Percentiles rank a stretch among this genome's conserved stretches.
These are phyloP conservation scores for Centroberyx gerrardi DNA, from an alignment of 2,797 vertebrate genomes.

Conservation along the genomic window DNA sequence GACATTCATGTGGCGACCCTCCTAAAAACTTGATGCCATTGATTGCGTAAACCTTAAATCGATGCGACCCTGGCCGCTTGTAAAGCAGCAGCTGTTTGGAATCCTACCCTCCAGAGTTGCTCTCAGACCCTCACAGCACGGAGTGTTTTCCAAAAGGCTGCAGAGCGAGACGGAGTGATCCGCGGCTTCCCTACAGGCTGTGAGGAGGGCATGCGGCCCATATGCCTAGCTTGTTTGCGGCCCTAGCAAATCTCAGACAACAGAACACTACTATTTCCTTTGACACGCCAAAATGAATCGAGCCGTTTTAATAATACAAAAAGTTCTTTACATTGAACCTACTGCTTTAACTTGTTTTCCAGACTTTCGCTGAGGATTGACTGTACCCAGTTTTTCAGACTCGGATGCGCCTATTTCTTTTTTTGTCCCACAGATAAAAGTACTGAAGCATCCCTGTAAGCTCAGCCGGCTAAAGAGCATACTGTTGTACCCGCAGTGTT, in stretches of 20 bases:
- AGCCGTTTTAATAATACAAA: neutral
- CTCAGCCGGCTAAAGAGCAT: too few species aligned
- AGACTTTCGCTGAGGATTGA: too few species aligned
- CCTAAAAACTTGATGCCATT: constrained; percentile 73
- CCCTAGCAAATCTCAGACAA: constrained; percentile 55
- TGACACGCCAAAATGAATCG: neutral
- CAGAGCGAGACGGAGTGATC: constrained; percentile 68
- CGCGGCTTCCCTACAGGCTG: constrained; percentile 57
- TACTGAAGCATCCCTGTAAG: too few species aligned
- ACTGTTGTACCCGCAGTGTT: too few species aligned
- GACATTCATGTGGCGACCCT: constrained; percentile 69
- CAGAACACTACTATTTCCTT: neutral
- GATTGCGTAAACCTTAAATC: constrained; percentile 76
- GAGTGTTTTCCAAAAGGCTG: constrained; percentile 67
- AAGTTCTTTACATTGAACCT: too few species aligned
- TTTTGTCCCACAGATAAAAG: too few species aligned
- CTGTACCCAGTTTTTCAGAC: too few species aligned
- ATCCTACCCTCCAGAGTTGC: constrained; percentile 51
- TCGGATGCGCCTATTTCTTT: too few species aligned
- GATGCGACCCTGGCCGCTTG: constrained; percentile 69
- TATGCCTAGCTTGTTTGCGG: constrained; percentile 44
- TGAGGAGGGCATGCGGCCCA: constrained; percentile 43
- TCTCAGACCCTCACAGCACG: constrained; percentile 56
- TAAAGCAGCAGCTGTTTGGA: constrained; percentile 62
- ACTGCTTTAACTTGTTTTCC: too few species aligned